A percentile compares a stretch with the other conserved stretches of the same genome.
Evolutionary conservation across 2,888 invertebrate genomes (phyloP).

Genomic region (Zaprionus obscuricornis): DNA sequence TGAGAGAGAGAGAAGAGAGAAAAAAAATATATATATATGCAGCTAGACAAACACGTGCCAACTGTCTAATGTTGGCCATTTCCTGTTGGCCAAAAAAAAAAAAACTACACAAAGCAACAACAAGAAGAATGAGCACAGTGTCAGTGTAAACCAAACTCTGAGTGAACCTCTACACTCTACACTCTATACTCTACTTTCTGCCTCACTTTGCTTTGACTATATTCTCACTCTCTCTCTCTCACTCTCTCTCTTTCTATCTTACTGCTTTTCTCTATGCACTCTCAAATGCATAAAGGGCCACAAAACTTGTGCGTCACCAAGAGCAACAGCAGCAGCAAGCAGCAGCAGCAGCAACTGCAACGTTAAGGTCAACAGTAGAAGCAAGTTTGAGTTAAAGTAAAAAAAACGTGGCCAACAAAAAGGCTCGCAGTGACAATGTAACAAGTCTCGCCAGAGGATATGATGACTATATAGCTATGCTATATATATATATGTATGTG

Average conservation of each 20-base stretch:
- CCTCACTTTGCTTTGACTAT: no score
- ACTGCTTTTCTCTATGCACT: conserved; percentile 22
- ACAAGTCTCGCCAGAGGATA: no score
- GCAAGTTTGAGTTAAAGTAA: no score
- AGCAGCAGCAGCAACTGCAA: not conserved
- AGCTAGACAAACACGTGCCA: conserved; percentile 63
- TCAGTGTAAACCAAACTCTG: no score
- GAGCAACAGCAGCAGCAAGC: conserved; percentile 33
- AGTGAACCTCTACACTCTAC: no score
- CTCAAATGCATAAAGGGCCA: conserved; percentile 68
- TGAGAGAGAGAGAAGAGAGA: conserved; percentile 9
- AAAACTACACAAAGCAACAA: conserved; percentile 39
- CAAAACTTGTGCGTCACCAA: conserved; percentile 57
- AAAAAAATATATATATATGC: conserved; percentile 31
- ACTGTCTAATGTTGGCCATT: conserved; percentile 75
- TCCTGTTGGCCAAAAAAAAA: conserved; percentile 72
- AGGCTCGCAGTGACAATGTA: no score
- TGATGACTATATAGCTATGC: not conserved
- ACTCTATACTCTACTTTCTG: no score
- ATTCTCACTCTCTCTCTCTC: no score
- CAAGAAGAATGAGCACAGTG: conserved; percentile 24
- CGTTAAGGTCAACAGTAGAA: no score
- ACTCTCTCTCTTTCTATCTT: no score
- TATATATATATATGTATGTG: not conserved
- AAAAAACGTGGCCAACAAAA: no score